Evolutionary conservation across 2,113 vertebrate species (phyloP).

Genomic region (Oncorhynchus masou): DNA sequence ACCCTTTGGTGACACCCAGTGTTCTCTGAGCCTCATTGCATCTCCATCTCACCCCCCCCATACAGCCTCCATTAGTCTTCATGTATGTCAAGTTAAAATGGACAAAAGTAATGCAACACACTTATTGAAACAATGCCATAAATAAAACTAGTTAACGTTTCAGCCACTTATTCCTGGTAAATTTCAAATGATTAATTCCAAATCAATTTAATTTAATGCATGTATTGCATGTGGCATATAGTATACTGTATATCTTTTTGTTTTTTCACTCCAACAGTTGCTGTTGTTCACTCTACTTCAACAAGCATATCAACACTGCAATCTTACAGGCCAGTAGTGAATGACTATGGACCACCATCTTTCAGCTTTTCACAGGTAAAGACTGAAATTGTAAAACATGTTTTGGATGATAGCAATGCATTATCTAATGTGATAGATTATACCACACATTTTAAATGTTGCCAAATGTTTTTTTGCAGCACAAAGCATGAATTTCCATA

Average conservation of each 20-base stretch:
- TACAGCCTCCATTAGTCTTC: too few species aligned
- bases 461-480: too few species aligned
- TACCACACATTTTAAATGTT: too few species aligned
- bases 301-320: slow-evolving; percentile 81
- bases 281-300: slow-evolving; percentile 80
- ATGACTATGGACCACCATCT: slow-evolving; percentile 86
- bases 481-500: neutral
- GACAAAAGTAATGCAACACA: too few species aligned
- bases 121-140: too few species aligned
- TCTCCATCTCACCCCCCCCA: too few species aligned
- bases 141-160: too few species aligned
- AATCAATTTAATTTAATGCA: neutral
- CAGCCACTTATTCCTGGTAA: too few species aligned
- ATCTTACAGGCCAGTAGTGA: slow-evolving; percentile 81
- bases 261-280: slow-evolving; percentile 57
- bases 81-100: too few species aligned
- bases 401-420: neutral
- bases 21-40: slow-evolving; percentile 1
- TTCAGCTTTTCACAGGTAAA: slow-evolving; percentile 81
- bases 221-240: neutral
- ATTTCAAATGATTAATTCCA: too few species aligned
- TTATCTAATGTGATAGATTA: neutral
- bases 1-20: slow-evolving; percentile 74
- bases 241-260: neutral
- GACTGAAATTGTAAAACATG: neutral